Conservation (phyloP, 2,113 vertebrate genomes). For the Eira barbara region DNA sequence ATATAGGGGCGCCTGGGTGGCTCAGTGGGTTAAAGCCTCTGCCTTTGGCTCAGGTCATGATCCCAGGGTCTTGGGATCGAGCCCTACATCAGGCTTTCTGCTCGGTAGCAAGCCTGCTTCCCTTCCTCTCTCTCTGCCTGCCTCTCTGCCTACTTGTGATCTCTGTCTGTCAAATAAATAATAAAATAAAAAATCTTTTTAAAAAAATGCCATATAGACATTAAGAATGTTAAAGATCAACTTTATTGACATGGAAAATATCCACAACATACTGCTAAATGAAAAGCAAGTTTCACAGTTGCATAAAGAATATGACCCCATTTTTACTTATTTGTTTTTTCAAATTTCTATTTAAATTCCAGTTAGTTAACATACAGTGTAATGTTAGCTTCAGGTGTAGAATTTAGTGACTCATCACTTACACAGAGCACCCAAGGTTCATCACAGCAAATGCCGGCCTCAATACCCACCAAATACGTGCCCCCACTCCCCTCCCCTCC, state of each 20-base stretch:
- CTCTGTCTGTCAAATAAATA: no score
- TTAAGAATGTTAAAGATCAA: background rate
- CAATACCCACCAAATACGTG: background rate
- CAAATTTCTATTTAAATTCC: background rate
- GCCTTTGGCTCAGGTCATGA: no score
- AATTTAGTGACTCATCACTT: background rate
- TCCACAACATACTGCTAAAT: background rate
- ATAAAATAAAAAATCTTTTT: no score
- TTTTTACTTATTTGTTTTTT: background rate
- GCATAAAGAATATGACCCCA: background rate
- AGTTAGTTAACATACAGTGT: background rate
- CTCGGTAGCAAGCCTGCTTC: no score
- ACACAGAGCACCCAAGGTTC: background rate
- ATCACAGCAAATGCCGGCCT: background rate
- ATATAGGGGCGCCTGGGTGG: background rate
- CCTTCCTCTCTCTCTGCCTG: no score
- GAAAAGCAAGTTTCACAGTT: background rate
- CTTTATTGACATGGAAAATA: constrained; percentile 10
- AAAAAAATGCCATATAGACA: background rate
- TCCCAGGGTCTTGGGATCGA: no score
- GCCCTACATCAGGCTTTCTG: no score
- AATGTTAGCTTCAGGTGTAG: background rate
- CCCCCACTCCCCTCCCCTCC: background rate
- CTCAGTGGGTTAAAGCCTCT: no score
- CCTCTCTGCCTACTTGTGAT: no score